These are phyloP conservation scores for Bostrychus sinensis DNA, from an alignment of 2,113 vertebrate genomes.

Conservation along the genomic window DNA sequence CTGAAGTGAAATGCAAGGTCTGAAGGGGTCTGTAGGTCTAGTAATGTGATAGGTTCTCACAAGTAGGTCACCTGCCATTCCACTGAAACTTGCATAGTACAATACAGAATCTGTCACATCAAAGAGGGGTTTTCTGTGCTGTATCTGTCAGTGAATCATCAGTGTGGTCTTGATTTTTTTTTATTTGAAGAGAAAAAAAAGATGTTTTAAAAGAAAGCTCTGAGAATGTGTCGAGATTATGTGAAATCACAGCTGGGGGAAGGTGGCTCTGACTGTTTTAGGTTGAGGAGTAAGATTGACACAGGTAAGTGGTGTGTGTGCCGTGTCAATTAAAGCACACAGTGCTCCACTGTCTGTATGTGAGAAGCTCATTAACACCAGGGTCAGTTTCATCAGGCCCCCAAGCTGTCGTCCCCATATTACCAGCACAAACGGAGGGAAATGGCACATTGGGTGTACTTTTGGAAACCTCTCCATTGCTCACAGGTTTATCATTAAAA, in stretches of 20 bases:
- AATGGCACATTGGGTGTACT: constrained; percentile 20
- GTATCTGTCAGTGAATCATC: too few species aligned
- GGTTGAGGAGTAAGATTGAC: constrained; percentile 69
- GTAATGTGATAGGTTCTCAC: background rate
- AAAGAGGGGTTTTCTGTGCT: too few species aligned
- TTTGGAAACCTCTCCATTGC: constrained; percentile 36
- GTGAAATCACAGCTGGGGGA: constrained; percentile 43
- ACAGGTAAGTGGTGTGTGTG: constrained; percentile 72
- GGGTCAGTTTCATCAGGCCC: constrained; percentile 77
- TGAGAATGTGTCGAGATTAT: constrained; percentile 46
- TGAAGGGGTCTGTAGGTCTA: background rate
- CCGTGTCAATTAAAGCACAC: constrained; percentile 66
- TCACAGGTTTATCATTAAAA: constrained; percentile 5
- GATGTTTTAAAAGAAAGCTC: too few species aligned
- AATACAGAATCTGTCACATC: too few species aligned
- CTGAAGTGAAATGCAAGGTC: background rate
- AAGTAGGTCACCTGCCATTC: background rate
- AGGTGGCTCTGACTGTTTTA: constrained; percentile 63
- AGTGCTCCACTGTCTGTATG: constrained; percentile 52
- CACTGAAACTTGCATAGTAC: background rate
- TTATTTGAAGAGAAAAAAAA: constrained; percentile 43
- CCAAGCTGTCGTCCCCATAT: constrained; percentile 68
- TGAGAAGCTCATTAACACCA: constrained; percentile 79
- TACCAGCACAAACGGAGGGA: constrained; percentile 47
- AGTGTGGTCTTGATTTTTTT: background rate